Evolutionary conservation across 2,888 invertebrate species (phyloP).

Genomic region (Catotricha subobsoleta): DNA sequence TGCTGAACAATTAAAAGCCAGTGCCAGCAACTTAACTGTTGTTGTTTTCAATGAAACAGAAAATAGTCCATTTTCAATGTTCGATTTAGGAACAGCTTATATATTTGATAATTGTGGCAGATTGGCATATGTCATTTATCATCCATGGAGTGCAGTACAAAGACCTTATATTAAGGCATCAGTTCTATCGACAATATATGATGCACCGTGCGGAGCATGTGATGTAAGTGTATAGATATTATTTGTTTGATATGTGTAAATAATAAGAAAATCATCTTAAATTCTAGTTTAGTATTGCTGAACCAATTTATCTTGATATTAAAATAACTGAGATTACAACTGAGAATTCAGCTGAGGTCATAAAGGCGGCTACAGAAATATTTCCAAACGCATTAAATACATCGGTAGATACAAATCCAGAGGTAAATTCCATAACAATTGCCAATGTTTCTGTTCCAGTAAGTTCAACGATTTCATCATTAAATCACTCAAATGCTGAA

Average conservation of each 20-base stretch:
- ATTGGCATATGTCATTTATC: conserved; percentile 11
- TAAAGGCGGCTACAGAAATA: too few species aligned
- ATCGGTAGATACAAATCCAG: too few species aligned
- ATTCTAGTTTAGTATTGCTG: neutral
- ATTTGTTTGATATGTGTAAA: neutral
- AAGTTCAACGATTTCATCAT: too few species aligned
- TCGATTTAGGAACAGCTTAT: conserved; percentile 9
- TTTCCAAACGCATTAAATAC: neutral
- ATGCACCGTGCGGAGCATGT: conserved; percentile 12
- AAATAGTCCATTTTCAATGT: neutral
- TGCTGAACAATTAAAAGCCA: neutral
- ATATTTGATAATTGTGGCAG: conserved; percentile 12
- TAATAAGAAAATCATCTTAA: neutral
- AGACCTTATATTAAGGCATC: conserved; percentile 11
- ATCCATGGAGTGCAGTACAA: conserved; percentile 10
- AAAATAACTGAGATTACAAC: neutral
- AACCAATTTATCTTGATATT: too few species aligned
- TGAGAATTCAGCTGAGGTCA: neutral
- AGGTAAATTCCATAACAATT: neutral
- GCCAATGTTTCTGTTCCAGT: too few species aligned
- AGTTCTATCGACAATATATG: conserved; percentile 12
- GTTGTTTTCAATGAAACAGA: neutral
- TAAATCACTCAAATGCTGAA: neutral
- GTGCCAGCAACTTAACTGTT: neutral
- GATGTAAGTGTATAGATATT: conserved; percentile 7